Conservation (phyloP, 2,113 vertebrate species). For the Tylochromis polylepis region DNA sequence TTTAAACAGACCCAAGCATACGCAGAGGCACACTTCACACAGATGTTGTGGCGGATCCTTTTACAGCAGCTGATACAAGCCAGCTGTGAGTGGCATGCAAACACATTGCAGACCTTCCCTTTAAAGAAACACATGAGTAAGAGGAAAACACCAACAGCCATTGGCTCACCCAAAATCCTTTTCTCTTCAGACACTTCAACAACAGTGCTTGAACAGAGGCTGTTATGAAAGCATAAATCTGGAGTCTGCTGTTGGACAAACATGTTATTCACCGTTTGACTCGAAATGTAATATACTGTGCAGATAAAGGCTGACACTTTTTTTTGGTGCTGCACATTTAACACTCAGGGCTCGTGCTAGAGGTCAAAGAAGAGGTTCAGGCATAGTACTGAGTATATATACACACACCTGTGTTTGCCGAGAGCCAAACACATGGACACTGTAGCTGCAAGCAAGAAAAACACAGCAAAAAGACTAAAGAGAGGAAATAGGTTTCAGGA, state of each 20-base stretch:
- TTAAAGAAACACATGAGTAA: background rate
- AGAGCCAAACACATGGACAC: too few species aligned
- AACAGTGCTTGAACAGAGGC: background rate
- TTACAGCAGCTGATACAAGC: constrained; percentile 6
- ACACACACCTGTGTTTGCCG: too few species aligned
- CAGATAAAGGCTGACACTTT: background rate
- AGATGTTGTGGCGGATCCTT: constrained; percentile 1
- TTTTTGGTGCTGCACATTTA: background rate
- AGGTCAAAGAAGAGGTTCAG: too few species aligned
- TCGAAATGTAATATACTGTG: background rate
- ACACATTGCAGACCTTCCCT: background rate
- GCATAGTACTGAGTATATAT: too few species aligned
- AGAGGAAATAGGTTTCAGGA: too few species aligned
- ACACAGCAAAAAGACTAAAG: too few species aligned
- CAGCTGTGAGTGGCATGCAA: constrained; percentile 8
- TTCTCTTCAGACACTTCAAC: background rate
- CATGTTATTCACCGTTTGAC: background rate
- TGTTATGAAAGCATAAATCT: background rate
- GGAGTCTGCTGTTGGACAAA: background rate
- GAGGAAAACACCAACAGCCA: background rate
- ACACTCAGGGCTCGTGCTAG: background rate
- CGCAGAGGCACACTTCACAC: background rate
- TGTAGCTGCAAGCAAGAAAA: too few species aligned
- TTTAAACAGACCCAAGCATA: background rate
- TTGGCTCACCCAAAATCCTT: background rate